Evolutionary conservation across 2,113 vertebrate species (phyloP), one percentile per base, ranked within the genome.

Genomic region (Amphiprion percula): DNA sequence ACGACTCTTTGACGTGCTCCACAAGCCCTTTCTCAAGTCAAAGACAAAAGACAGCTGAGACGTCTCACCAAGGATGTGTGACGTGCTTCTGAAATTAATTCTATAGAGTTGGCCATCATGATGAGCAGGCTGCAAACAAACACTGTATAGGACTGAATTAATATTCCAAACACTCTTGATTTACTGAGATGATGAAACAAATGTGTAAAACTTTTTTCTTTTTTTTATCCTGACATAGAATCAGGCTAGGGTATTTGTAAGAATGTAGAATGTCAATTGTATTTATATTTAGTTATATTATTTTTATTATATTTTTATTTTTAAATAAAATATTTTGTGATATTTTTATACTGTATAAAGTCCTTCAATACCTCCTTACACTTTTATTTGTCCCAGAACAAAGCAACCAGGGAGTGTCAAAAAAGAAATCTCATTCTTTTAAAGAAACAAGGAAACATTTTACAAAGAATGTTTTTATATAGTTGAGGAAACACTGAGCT

Each of bases 11-110:
- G 92, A 95, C 33, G 88, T 93, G 3, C 87, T 95, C 4, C 93
- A 95, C 72, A 93, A 94, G 52, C 94, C 94, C 5, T 95, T 95
- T 74, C 83, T 93, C 59, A 94, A 93, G 74, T 85, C 92, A 2
- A 93, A 88, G 81, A 91, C 82, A 56, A 91, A 90, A 68, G 84
- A 89, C 59, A 68, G 44, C 65, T 92, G 90, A 93, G 9, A 59
- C 23, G 0, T 46, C 39, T 23, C 1, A 47, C n/a, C 10, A 46
- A 50, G 50, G 30, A 65, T 33, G 26, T 70, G 47, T 59, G 30
- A 62, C 10, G 17, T 63, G 64, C 17, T 63, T 39, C 28, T 50
- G 30, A 53, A 64, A 53, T 33, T 19, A 85, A 44, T 24, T 55
- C 15, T 10, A 8, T 26, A 9, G 26, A 26, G 41, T 1, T 55